Base-by-base conservation (phyloP, 2,888 invertebrate genomes). In the Chymomyza caudatula region DNA sequence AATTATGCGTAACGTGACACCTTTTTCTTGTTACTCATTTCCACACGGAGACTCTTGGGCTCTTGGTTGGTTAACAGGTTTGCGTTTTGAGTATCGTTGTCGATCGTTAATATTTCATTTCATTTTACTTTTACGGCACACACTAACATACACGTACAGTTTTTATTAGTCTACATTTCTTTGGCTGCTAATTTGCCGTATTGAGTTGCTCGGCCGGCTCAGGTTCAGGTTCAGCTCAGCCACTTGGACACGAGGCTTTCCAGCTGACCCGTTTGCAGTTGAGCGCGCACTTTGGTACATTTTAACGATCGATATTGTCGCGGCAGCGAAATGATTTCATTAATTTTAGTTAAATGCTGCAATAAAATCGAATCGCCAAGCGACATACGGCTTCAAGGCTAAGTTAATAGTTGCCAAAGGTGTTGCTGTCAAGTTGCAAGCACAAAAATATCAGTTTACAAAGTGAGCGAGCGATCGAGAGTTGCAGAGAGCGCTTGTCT, bases 1-100 rank as follows among this genome's bases (percentile, higher is more conserved):
- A 88, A 88, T 88, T 89, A 88, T 86, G 87, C 85, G 88, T 88
- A 87, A 88, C 88, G 88, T 84, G 88, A 88, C 89, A 88, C 89
- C 88, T 88, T 88, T 87, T 83, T 76, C 84, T 78, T 87, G 86
- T 86, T 78, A 19, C 77, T 58, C 55, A 60, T 59, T 65, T 70
- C 73, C n/a, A 51, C 19, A 11, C n/a, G n/a, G 8, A 29, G 29
- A 8, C 29, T 29, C 11, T 37, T 37, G 47, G 47, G 17, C 17
- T 17, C 15, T 15, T 6, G 47, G 2, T 47, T 15, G 47, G 47
- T 47, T 47, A 74, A 69, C 85, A 72, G 78, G 78, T 77, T 70
- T 67, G 42, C 11, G 47, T 15, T 67, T 47, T 19, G 58, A 60
- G 60, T 19, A 37, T 60, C 55, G 25, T 56, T 22, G 22, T 17